Base-by-base conservation (phyloP, 2,888 invertebrate genomes). In the Conus canariensis region DNA sequence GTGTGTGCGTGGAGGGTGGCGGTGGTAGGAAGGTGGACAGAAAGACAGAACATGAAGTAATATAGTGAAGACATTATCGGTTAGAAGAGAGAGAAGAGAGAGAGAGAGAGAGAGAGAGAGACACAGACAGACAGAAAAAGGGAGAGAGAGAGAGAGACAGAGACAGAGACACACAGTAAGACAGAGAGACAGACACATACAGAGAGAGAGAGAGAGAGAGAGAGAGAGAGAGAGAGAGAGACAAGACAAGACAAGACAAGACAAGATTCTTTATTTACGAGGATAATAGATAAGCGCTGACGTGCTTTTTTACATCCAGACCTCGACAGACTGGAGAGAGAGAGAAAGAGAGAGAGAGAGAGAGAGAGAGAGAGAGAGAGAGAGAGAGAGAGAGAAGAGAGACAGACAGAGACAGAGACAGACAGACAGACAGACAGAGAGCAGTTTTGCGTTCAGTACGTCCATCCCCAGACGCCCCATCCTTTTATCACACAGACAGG, bases 81-180 rank as follows among this genome's bases (percentile, higher is more conserved):
- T 45, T 2, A 83, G 56, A 83, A 56, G 83, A 83, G 45, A 83
- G 83, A 83, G 19, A 19, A 56, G 80, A 56, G 45, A 88, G 88
- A 88, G 64, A 89, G 83, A 89, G 89, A 89, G 83, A 83, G 67
- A 89, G 89, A 83, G 83, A 83, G 45, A 83, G 77, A 88, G 88
- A 88, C 59, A 88, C 77, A 22, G 22, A 70, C 3, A 70, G 19
- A 70, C 3, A 70, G 70, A 70, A n/a, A 70, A 8, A 70, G 70
- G 12, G n/a, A 70, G 70, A 70, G 70, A 70, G 70, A 70, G 22
- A 82, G 87, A 80, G 87, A 82, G 90, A 88, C 80, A 88, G 88
- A 82, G 90, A 85, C 59, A 85, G 59, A 74, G 30, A n/a, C n/a
- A n/a, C n/a, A n/a, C n/a, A n/a, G n/a, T n/a, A n/a, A 89, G 89